Base-by-base conservation (phyloP, 1,140 invertebrate genomes). In the Bradynema listronoti region DNA sequence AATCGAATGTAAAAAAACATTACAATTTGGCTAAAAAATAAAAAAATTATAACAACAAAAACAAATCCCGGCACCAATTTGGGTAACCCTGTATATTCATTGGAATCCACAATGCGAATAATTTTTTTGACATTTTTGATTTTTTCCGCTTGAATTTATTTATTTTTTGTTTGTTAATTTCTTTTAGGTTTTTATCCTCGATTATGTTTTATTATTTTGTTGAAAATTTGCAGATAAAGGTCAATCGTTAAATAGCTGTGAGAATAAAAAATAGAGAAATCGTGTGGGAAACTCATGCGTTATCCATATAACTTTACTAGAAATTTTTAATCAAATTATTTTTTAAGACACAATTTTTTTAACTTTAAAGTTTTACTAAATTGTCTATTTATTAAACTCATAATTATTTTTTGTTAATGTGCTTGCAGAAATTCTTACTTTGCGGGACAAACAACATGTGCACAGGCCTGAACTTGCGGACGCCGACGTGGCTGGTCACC, bases 401-500 rank as follows among this genome's bases (percentile, higher is more conserved):
- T 0, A 27, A n/a, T 30, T 4, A 4, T 11, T 57, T 34, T 64
- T 58, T 24, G 1, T 63, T 2, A 39, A 58, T n/a, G 32, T 24
- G 9, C 36, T 16, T 25, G 29, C n/a, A n/a, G n/a, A 14, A 53
- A 11, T 36, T 41, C 71, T 67, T 65, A 74, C 72, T 71, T 73
- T n/a, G 58, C 45, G 22, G 63, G 68, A 53, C 72, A 74, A 27
- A 71, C 59, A 24, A 73, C 50, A 42, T 58, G 39, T n/a, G 63
- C 56, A 41, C 72, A 74, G 25, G 36, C 51, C 45, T 56, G 32
- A 19, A 74, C 51, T 60, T 61, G 30, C 11, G 71, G 68, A 42
- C 68, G 56, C 16, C 70, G 72, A 29, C 73, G 33, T 22, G 47
- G 29, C 29, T 57, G 57, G 57, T 73, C 71, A 22, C 66, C 70